Evolutionary conservation across 2,888 invertebrate species (phyloP).

Genomic region (Creontiades dilutus): DNA sequence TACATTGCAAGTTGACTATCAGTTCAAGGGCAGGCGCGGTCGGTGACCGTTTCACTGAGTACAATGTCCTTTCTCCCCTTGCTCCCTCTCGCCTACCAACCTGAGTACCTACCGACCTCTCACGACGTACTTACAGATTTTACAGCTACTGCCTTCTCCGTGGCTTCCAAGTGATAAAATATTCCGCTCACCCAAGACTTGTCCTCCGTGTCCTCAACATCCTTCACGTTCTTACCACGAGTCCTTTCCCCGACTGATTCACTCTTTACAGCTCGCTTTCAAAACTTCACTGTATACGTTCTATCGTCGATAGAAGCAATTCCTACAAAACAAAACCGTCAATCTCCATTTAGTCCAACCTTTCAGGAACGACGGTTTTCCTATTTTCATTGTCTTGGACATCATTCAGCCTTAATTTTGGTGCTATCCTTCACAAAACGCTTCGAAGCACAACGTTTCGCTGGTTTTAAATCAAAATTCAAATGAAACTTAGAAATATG

Average conservation of each 20-base stretch:
- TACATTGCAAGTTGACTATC: slow-evolving; percentile 33
- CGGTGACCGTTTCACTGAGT: slow-evolving; percentile 40
- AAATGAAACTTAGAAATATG: too few relatives aligned
- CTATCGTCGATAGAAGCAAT: too few relatives aligned
- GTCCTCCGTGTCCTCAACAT: slow-evolving; percentile 19
- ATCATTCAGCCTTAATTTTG: too few relatives aligned
- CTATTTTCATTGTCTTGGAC: too few relatives aligned
- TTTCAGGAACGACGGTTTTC: too few relatives aligned
- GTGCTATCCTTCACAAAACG: too few relatives aligned
- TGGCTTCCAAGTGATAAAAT: background rate
- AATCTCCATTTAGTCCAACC: too few relatives aligned
- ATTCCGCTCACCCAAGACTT: slow-evolving; percentile 37
- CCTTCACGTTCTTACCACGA: slow-evolving; percentile 2
- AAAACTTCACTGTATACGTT: too few relatives aligned
- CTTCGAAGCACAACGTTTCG: too few relatives aligned
- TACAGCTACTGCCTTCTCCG: background rate
- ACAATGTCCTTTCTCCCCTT: background rate
- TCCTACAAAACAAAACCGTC: too few relatives aligned
- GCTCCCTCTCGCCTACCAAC: background rate
- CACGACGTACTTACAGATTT: slow-evolving; percentile 16
- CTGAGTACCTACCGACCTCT: background rate
- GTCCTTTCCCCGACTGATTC: background rate
- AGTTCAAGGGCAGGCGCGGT: slow-evolving; percentile 42
- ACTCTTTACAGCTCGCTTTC: background rate
- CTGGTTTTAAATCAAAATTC: too few relatives aligned